Conservation (phyloP, 2,888 invertebrate genomes). For the Charanyca ferruginea region DNA sequence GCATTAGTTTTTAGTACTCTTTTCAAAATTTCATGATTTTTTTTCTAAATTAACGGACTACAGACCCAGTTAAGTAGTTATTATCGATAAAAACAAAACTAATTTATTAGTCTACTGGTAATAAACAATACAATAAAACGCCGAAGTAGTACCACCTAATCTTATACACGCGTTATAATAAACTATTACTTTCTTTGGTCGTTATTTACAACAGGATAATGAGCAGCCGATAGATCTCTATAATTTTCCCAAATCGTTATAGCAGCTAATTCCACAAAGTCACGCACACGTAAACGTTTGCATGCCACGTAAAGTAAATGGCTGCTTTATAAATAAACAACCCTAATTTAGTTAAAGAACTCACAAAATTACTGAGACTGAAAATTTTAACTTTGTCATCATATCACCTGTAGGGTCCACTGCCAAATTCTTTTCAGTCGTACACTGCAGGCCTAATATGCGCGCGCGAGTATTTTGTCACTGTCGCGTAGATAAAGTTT, state of each 20-base stretch:
- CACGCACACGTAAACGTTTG: slow-evolving; percentile 53
- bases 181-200: slow-evolving; percentile 33
- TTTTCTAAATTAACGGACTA: background rate
- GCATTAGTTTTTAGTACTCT: background rate
- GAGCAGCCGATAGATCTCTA: slow-evolving; percentile 46
- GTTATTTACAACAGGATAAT: slow-evolving; percentile 37
- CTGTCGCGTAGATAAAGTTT: too few relatives aligned
- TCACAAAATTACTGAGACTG: slow-evolving; percentile 19
- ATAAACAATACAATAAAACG: slow-evolving; percentile 13
- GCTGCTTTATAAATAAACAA: slow-evolving; percentile 49
- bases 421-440: too few relatives aligned
- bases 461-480: too few relatives aligned
- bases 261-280: slow-evolving; percentile 44
- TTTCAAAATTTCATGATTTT: background rate
- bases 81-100: background rate
- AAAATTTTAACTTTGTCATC: too few relatives aligned
- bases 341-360: slow-evolving; percentile 42
- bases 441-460: too few relatives aligned
- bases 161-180: slow-evolving; percentile 24
- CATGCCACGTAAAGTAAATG: slow-evolving; percentile 48
- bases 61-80: slow-evolving; percentile 1
- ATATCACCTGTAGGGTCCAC: too few relatives aligned
- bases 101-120: slow-evolving; percentile 13
- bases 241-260: slow-evolving; percentile 50
- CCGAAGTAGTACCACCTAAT: background rate